These are phyloP conservation scores for Dipodomys spectabilis DNA, from an alignment of 2,113 vertebrate genomes.

Conservation along the genomic window DNA sequence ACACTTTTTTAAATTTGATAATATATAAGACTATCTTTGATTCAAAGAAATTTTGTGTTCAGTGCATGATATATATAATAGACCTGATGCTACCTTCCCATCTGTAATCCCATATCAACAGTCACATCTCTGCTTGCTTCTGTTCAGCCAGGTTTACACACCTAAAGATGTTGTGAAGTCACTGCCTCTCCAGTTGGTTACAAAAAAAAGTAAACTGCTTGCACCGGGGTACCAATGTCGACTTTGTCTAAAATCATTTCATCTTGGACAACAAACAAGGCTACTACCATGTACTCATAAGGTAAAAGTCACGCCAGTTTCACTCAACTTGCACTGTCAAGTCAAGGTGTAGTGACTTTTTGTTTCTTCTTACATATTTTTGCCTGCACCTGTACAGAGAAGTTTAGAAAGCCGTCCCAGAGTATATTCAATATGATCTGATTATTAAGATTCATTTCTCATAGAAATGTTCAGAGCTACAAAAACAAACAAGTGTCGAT, in stretches of 20 bases:
- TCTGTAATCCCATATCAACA: neutral
- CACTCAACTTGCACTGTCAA: neutral
- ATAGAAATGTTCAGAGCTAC: too few relatives aligned
- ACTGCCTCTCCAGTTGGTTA: slow-evolving; percentile 80
- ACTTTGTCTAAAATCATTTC: slow-evolving; percentile 87
- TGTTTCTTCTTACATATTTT: neutral
- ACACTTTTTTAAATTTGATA: neutral
- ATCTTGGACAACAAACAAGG: slow-evolving; percentile 80
- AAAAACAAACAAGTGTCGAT: too few relatives aligned
- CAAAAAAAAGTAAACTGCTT: slow-evolving; percentile 83
- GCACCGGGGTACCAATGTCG: slow-evolving; percentile 86
- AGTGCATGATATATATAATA: neutral
- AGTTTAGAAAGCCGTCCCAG: neutral
- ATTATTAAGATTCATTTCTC: too few relatives aligned
- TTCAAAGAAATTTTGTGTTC: neutral
- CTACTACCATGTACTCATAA: slow-evolving; percentile 87
- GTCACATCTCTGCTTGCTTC: neutral
- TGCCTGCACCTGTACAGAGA: neutral
- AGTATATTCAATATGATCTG: neutral
- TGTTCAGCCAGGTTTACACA: slow-evolving; percentile 71
- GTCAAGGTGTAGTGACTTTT: too few relatives aligned
- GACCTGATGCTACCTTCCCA: neutral
- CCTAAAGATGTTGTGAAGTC: slow-evolving; percentile 78
- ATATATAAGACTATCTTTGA: too few relatives aligned
- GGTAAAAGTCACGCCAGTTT: slow-evolving; percentile 78